Conservation (phyloP, 2,888 invertebrate species). For the Tineola bisselliella region DNA sequence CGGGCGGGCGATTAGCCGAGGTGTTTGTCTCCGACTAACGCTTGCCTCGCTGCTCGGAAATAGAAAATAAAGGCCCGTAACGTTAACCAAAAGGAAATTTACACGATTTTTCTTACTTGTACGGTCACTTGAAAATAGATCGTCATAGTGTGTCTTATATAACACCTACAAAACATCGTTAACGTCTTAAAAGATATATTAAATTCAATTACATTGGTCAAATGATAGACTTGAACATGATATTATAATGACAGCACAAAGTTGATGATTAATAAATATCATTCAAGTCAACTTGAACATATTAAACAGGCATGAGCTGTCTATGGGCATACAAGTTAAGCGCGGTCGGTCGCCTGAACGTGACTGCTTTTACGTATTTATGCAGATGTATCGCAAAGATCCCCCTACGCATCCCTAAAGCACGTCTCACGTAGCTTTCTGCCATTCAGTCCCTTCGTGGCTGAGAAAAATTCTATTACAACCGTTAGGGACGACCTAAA, state of each 20-base stretch:
- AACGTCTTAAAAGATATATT: too few species aligned
- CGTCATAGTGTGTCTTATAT: neutral
- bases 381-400: conserved; percentile 40
- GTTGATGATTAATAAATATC: neutral
- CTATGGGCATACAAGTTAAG: conserved; percentile 45
- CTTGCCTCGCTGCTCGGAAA: conserved; percentile 46
- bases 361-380: conserved; percentile 60
- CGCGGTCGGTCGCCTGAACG: conserved; percentile 40
- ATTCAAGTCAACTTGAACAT: neutral
- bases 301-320: conserved; percentile 16
- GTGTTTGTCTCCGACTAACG: conserved; percentile 38
- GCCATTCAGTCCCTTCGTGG: conserved; percentile 14
- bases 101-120: conserved; percentile 14
- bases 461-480: conserved; percentile 46
- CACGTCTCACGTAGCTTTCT: conserved; percentile 2
- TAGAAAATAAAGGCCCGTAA: conserved; percentile 61
- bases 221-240: too few species aligned
- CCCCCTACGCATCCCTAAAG: conserved; percentile 4
- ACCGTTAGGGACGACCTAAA: conserved; percentile 24
- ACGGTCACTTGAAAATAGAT: neutral
- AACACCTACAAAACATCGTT: too few species aligned
- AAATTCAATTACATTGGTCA: too few species aligned
- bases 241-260: too few species aligned
- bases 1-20: conserved; percentile 57
- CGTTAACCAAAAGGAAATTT: conserved; percentile 32